Evolutionary conservation across 1,140 invertebrate species (phyloP), one percentile per base, ranked within the genome.

Genomic region (Drepana arcuata): DNA sequence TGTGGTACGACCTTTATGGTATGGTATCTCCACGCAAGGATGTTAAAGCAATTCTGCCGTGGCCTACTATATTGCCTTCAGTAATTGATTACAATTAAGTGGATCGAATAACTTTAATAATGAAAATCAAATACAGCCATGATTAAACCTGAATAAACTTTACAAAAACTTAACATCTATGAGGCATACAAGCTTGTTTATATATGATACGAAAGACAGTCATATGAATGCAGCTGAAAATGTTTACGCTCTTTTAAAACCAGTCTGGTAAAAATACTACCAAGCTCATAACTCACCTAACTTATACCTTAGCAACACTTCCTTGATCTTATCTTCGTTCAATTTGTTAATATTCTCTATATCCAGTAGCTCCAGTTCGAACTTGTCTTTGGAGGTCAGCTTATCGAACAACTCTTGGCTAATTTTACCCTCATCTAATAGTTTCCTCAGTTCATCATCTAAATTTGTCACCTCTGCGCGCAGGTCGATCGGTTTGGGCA

Each of bases 271-370:
- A n/a, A n/a, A n/a, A n/a, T n/a, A n/a, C n/a, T n/a, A n/a, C n/a
- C n/a, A n/a, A n/a, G n/a, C n/a, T n/a, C 9, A 21, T 26, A 4
- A 40, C 47, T 43, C 11, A 61, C 58, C 63, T 24, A 72, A 36
- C 57, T 66, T 73, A 51, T 42, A 72, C 46, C 51, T 71, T n/a
- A 72, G 14, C 11, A 75, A 30, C 1, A 63, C 44, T 34, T 71
- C 54, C 44, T 65, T 74, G 2, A 80, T 41, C 18, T 52, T 58
- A 13, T 58, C 55, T 35, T 80, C 68, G 15, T 61, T 74, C 34
- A 84, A 47, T 44, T 73, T 69, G 43, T 85, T 84, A 33, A 85
- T 67, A 44, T 81, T 63, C 5, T 73, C 66, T 28, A 84, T 82
- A 48, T 85, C 83, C 18, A 60, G 39, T 1, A 64, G 58, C 10